Base-by-base conservation (phyloP, 2,113 vertebrate genomes). In the Arvicanthis niloticus region DNA sequence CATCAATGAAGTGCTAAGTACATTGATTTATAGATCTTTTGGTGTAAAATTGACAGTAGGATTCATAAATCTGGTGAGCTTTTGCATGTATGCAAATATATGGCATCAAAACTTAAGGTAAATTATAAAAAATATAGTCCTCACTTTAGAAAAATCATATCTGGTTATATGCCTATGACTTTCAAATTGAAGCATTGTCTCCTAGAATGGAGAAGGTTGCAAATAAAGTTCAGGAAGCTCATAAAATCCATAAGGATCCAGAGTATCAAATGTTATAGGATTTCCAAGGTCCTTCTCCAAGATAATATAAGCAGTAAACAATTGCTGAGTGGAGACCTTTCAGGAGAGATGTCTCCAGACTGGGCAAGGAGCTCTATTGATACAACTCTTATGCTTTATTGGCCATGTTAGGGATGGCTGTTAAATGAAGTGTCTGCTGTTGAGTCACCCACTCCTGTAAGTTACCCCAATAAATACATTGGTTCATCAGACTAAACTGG, bases 31-130 rank as follows among this genome's bases (percentile, higher is more conserved):
- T 17, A 94, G 34, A 70, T 70, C 8, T 4, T 91, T 96, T 78
- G 15, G 77, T 67, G 34, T 92, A 96, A 93, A 93, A 84, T 58
- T 93, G 80, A 94, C 7, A 89, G 37, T 95, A 60, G 65, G 95
- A 89, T 80, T 70, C 26, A 89, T 26, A 86, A 93, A 89, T 72
- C 91, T 72, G 16, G 78, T 88, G 11, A 48, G 3, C 78, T 90
- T 92, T 88, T 45, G 77, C 7, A 87, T 34, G 76, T 53, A 89
- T 82, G 65, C 1, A 87, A 12, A 17, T 42, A 22, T 51, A 21
- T 85, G 67, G n/a, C 16, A 10, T 73, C 68, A 94, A 95, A 2
- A 94, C 22, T 77, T 75, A 95, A 91, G 45, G 51, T 68, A 80
- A 45, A 82, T 42, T 26, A 80, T 7, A 76, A 42, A 91, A n/a